Evolutionary conservation across 2,888 invertebrate genomes (phyloP), one percentile per base, ranked within the genome.

Genomic region (Cantharis flavilabris): DNA sequence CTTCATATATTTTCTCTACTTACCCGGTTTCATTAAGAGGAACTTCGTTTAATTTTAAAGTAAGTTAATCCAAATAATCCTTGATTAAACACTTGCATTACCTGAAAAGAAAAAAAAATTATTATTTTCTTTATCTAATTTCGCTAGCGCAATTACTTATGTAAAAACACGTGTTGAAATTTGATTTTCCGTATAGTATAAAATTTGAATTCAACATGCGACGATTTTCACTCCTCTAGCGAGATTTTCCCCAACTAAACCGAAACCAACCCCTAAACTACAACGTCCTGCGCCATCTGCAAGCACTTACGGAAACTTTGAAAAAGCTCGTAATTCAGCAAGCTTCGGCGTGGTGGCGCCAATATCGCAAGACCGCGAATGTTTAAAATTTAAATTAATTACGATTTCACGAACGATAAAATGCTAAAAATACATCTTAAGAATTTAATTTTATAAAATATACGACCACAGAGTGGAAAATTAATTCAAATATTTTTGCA

Each of bases 221-320:
- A 63, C 62, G 18, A 62, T 74, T 18, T 20, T 33, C 14, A 73
- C 75, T 76, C 79, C 80, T 80, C 81, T 76, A 76, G 76, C 70
- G 78, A 30, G 72, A 33, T 30, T 65, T 69, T 62, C 49, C 16
- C 4, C n/a, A 75, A 71, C 71, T 71, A 76, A 67, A 69, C 30
- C 63, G 13, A 69, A 71, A 69, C n/a, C 71, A 78, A 81, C 79
- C 81, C 81, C 77, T 75, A 70, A 74, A 69, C 71, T 72, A 72
- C 79, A 81, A 80, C 82, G 81, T 80, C 81, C 81, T 71, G 72
- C 79, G 81, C 73, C 62, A 75, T 73, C 70, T 64, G 71, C 73
- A 67, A 70, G 75, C 81, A 81, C 78, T 72, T 11, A 70, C 73
- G 69, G 71, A 76, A 82, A 82, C 78, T 73, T 16, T 5, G 70